phyloP scores from a whole-genome alignment of 2,113 vertebrate species.

The Ceratotherium simum region DNA sequence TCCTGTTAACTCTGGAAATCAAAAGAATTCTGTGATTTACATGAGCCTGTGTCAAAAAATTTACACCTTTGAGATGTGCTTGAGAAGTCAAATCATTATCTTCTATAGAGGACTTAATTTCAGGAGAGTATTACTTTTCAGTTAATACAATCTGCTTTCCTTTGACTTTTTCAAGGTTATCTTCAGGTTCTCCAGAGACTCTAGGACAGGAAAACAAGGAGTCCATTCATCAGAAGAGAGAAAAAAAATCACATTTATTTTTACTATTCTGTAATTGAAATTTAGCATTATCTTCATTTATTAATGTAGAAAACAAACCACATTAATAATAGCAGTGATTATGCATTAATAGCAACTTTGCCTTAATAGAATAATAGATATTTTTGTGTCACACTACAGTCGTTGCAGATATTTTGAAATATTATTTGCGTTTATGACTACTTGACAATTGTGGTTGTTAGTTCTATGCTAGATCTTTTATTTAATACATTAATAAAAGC shows the following conservation, averaged over 20 bases:
- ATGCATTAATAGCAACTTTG: not conserved
- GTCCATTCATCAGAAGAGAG: not conserved
- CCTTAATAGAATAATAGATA: not conserved
- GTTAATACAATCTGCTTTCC: not conserved
- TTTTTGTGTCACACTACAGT: not conserved
- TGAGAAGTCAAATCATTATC: not conserved
- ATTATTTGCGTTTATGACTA: not conserved
- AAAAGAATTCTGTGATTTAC: not conserved
- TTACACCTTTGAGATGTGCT: not conserved
- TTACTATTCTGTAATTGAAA: not conserved
- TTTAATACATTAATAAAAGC: not conserved
- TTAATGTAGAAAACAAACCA: not conserved
- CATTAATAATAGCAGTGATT: not conserved
- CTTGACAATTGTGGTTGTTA: not conserved
- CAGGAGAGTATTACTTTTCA: not conserved
- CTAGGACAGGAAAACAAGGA: not conserved
- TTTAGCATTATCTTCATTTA: not conserved
- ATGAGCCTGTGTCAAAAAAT: not conserved
- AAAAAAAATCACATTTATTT: not conserved
- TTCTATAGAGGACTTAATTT: not conserved
- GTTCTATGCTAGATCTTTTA: not conserved
- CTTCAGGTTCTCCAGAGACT: not conserved
- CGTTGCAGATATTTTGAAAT: not conserved
- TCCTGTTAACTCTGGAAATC: not conserved
- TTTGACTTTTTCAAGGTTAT: constrained; percentile 20